Base-by-base conservation (phyloP, 2,888 invertebrate genomes). In the Leptopilina syphax region DNA sequence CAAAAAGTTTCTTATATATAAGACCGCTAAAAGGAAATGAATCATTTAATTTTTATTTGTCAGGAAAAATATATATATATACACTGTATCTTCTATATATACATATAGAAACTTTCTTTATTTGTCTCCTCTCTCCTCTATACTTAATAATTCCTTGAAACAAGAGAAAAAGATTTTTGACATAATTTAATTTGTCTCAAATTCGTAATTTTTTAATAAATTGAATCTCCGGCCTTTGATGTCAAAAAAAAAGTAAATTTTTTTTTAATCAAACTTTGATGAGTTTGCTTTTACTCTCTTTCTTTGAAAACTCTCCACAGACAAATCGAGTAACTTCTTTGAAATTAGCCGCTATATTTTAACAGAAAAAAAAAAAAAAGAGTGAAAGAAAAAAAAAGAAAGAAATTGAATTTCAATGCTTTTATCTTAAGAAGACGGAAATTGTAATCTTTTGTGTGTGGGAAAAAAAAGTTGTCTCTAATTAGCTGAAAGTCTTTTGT, bases 251-350 rank as follows among this genome's bases (percentile, higher is more conserved):
- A 34, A 34, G 34, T 3, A 34, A 34, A 3, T 34, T 34, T 10
- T 50, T 50, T 60, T 60, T 60, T 60, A 60, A 60, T 60, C 60
- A 60, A 60, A 60, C 60, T 60, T 60, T 60, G 60, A 60, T 60
- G 60, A n/a, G 60, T 60, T 60, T 60, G 60, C 60, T 60, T 60
- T 60, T 60, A 60, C 60, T 60, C 60, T 60, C 60, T 12, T 57
- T 60, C 60, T 60, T 60, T 60, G 60, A n/a, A 60, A 60, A 60
- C 60, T 60, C 60, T 60, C 60, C 8, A 60, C 60, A 18, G n/a
- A 12, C 12, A 57, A 57, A 60, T n/a, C n/a, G 8, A 12, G n/a
- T 18, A 60, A 12, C 4, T 60, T 60, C 60, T 60, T 60, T n/a
- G 60, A n/a, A 60, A 60, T 60, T 60, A n/a, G 18, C 60, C n/a